Evolutionary conservation across 2,888 invertebrate genomes (phyloP).

Genomic region (Miltochrista miniata): DNA sequence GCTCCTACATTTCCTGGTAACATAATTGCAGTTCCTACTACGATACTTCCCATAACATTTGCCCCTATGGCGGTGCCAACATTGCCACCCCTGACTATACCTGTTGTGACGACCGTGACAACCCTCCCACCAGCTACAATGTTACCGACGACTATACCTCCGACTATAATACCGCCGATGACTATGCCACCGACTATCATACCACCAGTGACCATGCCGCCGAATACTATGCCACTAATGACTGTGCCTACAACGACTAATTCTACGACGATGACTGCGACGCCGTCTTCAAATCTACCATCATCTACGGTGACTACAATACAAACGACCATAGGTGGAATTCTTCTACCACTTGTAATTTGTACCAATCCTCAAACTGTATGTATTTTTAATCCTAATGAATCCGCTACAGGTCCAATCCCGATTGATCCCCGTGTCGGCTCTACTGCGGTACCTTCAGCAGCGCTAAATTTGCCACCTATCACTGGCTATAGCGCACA

Average conservation of each 20-base stretch:
- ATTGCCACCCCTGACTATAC: slow-evolving; percentile 9
- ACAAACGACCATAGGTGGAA: slow-evolving; percentile 46
- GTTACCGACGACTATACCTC: not conserved
- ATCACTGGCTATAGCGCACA: slow-evolving; percentile 64
- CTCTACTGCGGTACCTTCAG: slow-evolving; percentile 55
- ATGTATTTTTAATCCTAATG: slow-evolving; percentile 75
- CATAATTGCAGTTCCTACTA: slow-evolving; percentile 21
- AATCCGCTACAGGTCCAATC: slow-evolving; percentile 69
- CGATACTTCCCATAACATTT: slow-evolving; percentile 18
- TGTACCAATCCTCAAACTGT: slow-evolving; percentile 71
- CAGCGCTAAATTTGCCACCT: slow-evolving; percentile 56
- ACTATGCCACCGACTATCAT: not conserved
- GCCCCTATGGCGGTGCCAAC: slow-evolving; percentile 23
- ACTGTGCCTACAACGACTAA: not conserved
- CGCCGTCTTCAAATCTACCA: slow-evolving; percentile 20
- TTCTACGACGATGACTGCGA: slow-evolving; percentile 5
- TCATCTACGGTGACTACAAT: slow-evolving; percentile 34
- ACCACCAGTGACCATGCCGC: not conserved
- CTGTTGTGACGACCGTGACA: no score
- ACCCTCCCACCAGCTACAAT: not conserved
- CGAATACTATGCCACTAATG: not conserved
- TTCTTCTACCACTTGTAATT: slow-evolving; percentile 63
- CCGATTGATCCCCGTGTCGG: slow-evolving; percentile 77
- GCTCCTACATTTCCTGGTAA: slow-evolving; percentile 23
- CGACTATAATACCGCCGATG: not conserved